Evolutionary conservation across 1,140 invertebrate species (phyloP).

Genomic region (Ceratina australensis): DNA sequence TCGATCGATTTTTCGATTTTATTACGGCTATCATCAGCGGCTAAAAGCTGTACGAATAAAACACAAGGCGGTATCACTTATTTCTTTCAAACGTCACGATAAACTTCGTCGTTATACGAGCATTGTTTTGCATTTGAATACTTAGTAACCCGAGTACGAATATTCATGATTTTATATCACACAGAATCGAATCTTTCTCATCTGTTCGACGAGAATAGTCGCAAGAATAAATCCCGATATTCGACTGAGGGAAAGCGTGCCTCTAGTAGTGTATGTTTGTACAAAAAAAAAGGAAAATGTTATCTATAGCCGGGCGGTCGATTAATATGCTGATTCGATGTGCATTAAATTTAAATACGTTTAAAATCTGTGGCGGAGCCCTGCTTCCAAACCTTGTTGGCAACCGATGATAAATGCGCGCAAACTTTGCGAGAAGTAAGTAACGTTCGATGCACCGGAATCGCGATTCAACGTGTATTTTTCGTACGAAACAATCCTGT

Average conservation of each 20-base stretch:
- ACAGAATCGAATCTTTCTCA: no score
- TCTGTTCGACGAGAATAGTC: no score
- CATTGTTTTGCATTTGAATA: conserved; percentile 24
- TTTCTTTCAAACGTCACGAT: not conserved
- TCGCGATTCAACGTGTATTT: no score
- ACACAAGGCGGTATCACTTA: not conserved
- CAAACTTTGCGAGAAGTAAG: not conserved
- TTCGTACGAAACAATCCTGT: not conserved
- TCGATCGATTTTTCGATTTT: not conserved
- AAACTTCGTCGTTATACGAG: not conserved
- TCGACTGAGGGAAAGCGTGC: not conserved
- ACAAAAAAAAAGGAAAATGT: not conserved
- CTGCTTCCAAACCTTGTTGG: not conserved
- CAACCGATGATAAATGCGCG: not conserved
- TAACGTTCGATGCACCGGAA: not conserved
- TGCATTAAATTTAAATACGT: conserved; percentile 26
- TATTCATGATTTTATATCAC: conserved; percentile 22
- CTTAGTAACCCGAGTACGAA: conserved; percentile 15
- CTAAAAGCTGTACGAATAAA: not conserved
- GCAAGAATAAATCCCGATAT: conserved; percentile 10
- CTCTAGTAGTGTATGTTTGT: not conserved
- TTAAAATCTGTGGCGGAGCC: not conserved
- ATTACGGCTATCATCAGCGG: not conserved
- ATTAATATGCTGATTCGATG: conserved; percentile 1
- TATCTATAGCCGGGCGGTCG: not conserved